These are phyloP conservation scores for Lepilemur ruficaudatus DNA, from an alignment of 2,797 vertebrate genomes.

Conservation along the genomic window DNA sequence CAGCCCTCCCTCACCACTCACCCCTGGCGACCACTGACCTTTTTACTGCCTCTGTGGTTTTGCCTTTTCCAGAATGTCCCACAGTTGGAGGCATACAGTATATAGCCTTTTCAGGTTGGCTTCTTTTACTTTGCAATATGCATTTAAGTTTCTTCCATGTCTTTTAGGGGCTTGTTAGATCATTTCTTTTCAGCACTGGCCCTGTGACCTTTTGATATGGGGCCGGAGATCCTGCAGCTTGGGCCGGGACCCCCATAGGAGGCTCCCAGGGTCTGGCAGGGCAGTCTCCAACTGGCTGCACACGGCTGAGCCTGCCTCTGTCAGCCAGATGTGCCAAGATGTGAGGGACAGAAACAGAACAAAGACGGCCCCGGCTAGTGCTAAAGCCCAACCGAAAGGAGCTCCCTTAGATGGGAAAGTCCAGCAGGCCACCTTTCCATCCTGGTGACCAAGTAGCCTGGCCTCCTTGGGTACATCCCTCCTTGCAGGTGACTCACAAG, in stretches of 20 bases:
- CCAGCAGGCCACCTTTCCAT: too few species aligned
- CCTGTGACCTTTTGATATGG: not conserved
- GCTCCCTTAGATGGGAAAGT: not conserved
- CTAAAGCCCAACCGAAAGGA: not conserved
- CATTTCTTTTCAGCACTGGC: not conserved
- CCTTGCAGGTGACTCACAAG: not conserved
- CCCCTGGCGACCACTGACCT: not conserved
- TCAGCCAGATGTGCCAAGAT: not conserved
- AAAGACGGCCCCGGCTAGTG: not conserved
- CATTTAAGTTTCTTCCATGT: not conserved
- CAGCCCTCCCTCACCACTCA: too few species aligned
- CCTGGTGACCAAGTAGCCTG: too few species aligned
- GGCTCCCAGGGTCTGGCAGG: not conserved
- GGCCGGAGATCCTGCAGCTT: not conserved
- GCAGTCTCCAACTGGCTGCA: not conserved
- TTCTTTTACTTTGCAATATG: not conserved
- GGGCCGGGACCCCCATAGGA: not conserved
- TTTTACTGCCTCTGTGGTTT: not conserved
- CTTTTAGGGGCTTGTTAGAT: not conserved
- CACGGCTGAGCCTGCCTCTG: too few species aligned
- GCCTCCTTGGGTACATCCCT: fast-evolving
- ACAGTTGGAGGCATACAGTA: not conserved
- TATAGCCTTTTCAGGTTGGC: not conserved
- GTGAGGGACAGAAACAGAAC: not conserved
- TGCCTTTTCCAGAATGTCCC: not conserved